Evolutionary conservation across 2,888 invertebrate genomes (phyloP).

Genomic region (Trichacis sp.): DNA sequence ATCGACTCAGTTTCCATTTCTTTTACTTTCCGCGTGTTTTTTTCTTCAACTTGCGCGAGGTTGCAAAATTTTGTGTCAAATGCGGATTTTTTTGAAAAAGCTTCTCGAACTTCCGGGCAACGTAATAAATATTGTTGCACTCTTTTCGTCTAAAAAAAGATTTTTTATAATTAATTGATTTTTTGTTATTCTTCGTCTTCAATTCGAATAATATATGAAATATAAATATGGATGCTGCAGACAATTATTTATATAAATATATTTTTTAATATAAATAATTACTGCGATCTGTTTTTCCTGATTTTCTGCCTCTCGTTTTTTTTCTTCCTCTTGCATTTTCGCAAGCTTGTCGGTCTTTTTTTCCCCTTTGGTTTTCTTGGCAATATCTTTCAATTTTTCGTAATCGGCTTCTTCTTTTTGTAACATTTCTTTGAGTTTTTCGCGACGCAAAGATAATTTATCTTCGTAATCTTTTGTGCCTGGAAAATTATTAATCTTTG

Average conservation of each 20-base stretch:
- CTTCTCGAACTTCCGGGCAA: constrained; percentile 70
- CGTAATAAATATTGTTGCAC: constrained; percentile 67
- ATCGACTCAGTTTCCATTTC: constrained; percentile 74
- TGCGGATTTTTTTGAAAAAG: constrained; percentile 69
- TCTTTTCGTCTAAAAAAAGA: no score
- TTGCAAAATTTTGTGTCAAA: constrained; percentile 72
- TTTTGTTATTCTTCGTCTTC: no score
- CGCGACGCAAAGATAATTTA: constrained; percentile 69
- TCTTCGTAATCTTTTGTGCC: constrained; percentile 70
- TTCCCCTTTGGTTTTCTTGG: constrained; percentile 69
- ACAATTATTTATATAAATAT: no score
- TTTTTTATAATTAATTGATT: no score
- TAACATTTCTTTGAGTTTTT: constrained; percentile 63
- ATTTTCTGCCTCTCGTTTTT: constrained; percentile 71
- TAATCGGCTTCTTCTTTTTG: constrained; percentile 68
- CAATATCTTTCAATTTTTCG: constrained; percentile 63
- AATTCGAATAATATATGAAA: no score
- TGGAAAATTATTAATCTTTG: no score
- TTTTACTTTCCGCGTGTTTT: constrained; percentile 70
- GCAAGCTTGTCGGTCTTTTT: constrained; percentile 71
- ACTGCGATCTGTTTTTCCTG: constrained; percentile 69
- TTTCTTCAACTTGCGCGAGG: constrained; percentile 75
- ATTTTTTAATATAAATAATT: no score
- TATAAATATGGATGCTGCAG: no score
- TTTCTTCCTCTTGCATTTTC: constrained; percentile 67